Conservation (phyloP, 2,113 vertebrate species). For the Spea bombifrons region DNA sequence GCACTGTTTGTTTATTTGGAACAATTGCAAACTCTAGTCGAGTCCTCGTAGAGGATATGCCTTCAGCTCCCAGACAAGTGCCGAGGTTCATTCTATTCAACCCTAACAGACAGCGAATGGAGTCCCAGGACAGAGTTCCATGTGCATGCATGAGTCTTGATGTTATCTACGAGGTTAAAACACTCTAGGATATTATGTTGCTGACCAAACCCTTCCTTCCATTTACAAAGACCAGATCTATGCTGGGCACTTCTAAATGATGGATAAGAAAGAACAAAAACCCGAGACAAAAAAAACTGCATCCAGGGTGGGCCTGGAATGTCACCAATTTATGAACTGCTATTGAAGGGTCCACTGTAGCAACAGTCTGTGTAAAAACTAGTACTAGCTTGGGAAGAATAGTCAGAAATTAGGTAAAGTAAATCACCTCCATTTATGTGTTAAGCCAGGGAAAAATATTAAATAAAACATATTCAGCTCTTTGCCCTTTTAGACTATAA, state of each 20-base stretch:
- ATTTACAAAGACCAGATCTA: constrained; percentile 72
- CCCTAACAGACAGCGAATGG: constrained; percentile 49
- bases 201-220: constrained; percentile 89
- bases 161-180: constrained; percentile 72
- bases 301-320: constrained; percentile 28
- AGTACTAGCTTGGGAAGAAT: too few species aligned
- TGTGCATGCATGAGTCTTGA: constrained; percentile 60
- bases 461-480: too few species aligned
- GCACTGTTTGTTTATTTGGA: constrained; percentile 53
- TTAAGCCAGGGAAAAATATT: too few species aligned
- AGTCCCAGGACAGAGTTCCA: constrained; percentile 52
- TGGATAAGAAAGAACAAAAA: constrained; percentile 37
- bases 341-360: too few species aligned
- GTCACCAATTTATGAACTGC: neutral
- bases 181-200: constrained; percentile 72
- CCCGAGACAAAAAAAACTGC: neutral
- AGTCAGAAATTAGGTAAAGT: too few species aligned
- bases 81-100: constrained; percentile 57
- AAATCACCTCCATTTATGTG: too few species aligned
- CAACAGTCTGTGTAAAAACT: too few species aligned
- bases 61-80: constrained; percentile 52
- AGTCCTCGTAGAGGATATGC: constrained; percentile 52
- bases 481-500: too few species aligned
- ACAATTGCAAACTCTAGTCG: constrained; percentile 59
- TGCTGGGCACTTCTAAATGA: constrained; percentile 45